phyloP scores from a whole-genome alignment of 2,888 invertebrate genomes.

The Drosophila dives region DNA sequence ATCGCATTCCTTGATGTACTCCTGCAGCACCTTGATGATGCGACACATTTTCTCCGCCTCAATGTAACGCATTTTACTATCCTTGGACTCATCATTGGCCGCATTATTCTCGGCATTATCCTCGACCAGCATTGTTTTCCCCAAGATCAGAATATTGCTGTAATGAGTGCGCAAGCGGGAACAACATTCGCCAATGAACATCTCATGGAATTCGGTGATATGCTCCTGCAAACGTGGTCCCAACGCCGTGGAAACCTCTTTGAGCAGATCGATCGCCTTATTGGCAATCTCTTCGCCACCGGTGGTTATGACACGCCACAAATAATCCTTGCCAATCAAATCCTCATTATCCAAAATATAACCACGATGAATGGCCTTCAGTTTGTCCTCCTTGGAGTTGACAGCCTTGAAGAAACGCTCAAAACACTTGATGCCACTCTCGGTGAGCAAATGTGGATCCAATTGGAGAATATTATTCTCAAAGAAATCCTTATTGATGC shows the following conservation, averaged over 20 bases:
- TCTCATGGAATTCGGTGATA: conserved; percentile 94
- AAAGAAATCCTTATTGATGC: conserved; percentile 97
- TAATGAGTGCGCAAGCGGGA: conserved; percentile 94
- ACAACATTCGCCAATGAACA: conserved; percentile 96
- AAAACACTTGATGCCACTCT: conserved; percentile 96
- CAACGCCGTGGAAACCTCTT: conserved; percentile 97
- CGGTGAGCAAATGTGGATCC: conserved; percentile 95
- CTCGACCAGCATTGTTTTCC: conserved; percentile 72
- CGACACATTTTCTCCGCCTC: conserved; percentile 95
- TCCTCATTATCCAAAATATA: conserved; percentile 96
- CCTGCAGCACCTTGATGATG: conserved; percentile 96
- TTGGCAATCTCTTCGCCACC: conserved; percentile 96
- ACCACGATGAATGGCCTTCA: conserved; percentile 93
- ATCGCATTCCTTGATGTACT: conserved; percentile 98
- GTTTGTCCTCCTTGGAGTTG: conserved; percentile 96
- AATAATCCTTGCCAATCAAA: conserved; percentile 97
- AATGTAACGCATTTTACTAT: conserved; percentile 82
- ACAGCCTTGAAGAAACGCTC: conserved; percentile 90
- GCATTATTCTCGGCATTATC: conserved; percentile 56
- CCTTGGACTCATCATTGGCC: conserved; percentile 78
- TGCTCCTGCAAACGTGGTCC: conserved; percentile 93
- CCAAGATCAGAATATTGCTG: conserved; percentile 89
- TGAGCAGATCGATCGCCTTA: conserved; percentile 95
- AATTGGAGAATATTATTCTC: conserved; percentile 96
- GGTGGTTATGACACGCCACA: conserved; percentile 96